Evolutionary conservation across 2,888 invertebrate genomes (phyloP).

Genomic region (Rotaria sp.): DNA sequence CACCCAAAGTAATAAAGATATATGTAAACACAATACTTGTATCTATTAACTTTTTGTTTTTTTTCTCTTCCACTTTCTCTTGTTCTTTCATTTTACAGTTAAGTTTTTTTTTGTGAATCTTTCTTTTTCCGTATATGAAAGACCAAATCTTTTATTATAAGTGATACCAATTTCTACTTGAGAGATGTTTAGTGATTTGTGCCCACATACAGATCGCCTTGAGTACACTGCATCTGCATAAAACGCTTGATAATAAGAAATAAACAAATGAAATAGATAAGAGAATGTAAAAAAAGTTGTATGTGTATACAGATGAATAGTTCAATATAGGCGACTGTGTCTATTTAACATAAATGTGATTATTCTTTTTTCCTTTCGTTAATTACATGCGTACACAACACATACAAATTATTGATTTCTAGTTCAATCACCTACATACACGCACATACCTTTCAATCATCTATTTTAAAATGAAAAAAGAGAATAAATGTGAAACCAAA

Average conservation of each 20-base stretch:
- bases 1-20: neutral
- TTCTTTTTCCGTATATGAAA: too few species aligned
- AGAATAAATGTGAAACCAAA: neutral
- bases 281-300: neutral
- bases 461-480: neutral
- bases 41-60: neutral
- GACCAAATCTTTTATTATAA: too few species aligned
- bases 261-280: neutral
- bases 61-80: neutral
- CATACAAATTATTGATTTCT: neutral
- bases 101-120: neutral
- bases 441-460: neutral
- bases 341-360: neutral
- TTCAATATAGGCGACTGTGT: neutral
- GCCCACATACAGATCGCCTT: neutral
- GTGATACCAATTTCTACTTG: too few species aligned
- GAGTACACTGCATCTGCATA: neutral
- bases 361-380: conserved; percentile 10
- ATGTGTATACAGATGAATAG: neutral
- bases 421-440: neutral
- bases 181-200: neutral
- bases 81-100: neutral
- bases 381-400: neutral
- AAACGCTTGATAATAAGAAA: neutral
- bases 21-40: neutral